These are phyloP conservation scores for Xiphophorus couchianus DNA, from an alignment of 2,113 vertebrate species.

Conservation along the genomic window DNA sequence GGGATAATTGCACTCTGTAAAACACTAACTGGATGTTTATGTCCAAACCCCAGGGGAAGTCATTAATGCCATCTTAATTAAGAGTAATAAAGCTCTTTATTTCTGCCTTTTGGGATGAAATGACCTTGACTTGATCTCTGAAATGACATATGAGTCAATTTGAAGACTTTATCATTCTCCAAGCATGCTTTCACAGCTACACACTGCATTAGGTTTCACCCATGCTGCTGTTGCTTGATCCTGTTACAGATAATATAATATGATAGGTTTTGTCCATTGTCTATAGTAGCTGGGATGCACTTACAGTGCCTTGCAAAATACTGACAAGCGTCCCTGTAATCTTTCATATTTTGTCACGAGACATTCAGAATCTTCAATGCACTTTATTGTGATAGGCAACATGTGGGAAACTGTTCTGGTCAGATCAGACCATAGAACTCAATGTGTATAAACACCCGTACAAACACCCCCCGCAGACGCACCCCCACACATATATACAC, in stretches of 20 bases:
- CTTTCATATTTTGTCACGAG: not conserved
- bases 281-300: constrained; percentile 1
- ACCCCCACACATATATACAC: no score
- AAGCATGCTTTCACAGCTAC: constrained; percentile 60
- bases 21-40: constrained; percentile 77
- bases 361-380: not conserved
- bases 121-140: constrained; percentile 68
- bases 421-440: no score
- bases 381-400: not conserved
- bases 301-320: not conserved
- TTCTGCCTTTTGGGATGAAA: constrained; percentile 63
- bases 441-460: no score
- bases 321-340: not conserved
- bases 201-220: constrained; percentile 42
- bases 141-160: constrained; percentile 31
- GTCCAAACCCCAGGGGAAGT: constrained; percentile 73
- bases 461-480: no score
- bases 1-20: constrained; percentile 77
- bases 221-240: constrained; percentile 37
- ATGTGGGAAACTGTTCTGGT: not conserved
- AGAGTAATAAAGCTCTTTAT: constrained; percentile 67
- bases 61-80: constrained; percentile 81
- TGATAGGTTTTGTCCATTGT: constrained; percentile 26
- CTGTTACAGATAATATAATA: constrained; percentile 27
- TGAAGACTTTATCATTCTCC: constrained; percentile 43